Evolutionary conservation across 1,140 invertebrate species (phyloP), one percentile per base, ranked within the genome.

Genomic region (Cydia amplana): DNA sequence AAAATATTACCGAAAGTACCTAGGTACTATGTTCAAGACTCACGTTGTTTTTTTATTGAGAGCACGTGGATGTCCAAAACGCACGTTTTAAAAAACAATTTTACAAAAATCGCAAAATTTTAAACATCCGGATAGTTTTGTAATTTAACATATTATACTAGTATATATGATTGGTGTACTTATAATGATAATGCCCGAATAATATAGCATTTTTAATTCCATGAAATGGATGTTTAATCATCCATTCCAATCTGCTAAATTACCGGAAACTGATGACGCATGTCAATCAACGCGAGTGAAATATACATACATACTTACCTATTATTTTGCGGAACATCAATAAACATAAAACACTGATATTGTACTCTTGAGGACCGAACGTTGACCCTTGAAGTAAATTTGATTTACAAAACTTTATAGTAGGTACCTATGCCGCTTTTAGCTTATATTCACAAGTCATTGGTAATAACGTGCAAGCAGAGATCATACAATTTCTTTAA

Each of bases 181-280:
- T 1, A 49, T n/a, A 51, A 18, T 51, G 49, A 51, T 51, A 18
- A 51, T 51, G 49, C 5, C 12, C 16, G 6, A 18, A 60, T 60
- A 60, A 23, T 60, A 20, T 10, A 60, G 2, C 7, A 60, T 60
- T 60, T 60, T 60, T 23, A 60, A 23, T 60, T 7, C 9, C 20
- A 18, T 18, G n/a, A 5, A 14, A 18, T 60, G 9, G 7, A 60
- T 60, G 55, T 60, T 60, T 60, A 23, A 60, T 60, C 55, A 23
- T 60, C 55, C 18, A 60, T 60, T 60, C 20, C 6, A 60, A 60
- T 60, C 55, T 10, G 10, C 18, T 23, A 60, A 60, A 23, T 7
- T 60, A 23, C 55, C 55, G 55, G 55, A 60, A 60, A 60, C 55
- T 60, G 20, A 60, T 60, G 55, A 60, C 55, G 55, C 55, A 23